Percentiles rank a stretch among this genome's conserved stretches.
phyloP scores from a whole-genome alignment of 2,888 invertebrate species.

The Cacoxenus indagator region DNA sequence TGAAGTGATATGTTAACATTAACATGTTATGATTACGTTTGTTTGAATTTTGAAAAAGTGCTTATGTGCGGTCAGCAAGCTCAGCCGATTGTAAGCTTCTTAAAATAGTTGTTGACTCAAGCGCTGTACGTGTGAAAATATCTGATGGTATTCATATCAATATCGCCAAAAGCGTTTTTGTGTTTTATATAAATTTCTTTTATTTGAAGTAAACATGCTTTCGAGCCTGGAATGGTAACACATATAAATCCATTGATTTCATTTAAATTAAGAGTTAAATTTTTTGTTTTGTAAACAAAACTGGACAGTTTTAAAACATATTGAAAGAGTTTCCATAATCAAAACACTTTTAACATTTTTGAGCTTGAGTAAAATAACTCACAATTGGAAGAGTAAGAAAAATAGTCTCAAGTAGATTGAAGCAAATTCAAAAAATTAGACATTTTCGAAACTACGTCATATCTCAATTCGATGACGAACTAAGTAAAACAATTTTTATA shows the following conservation, averaged over 20 bases:
- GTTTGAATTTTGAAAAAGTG: too few relatives aligned
- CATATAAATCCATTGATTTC: conserved; percentile 34
- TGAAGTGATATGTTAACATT: too few relatives aligned
- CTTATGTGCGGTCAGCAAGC: too few relatives aligned
- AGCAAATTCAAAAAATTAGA: not conserved
- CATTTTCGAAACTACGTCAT: not conserved
- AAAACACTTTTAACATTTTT: not conserved
- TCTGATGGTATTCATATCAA: too few relatives aligned
- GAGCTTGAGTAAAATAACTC: not conserved
- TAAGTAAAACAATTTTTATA: conserved; percentile 5
- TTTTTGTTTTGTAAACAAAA: not conserved
- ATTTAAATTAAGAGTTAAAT: conserved; percentile 8
- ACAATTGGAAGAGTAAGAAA: not conserved
- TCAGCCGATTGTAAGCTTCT: too few relatives aligned
- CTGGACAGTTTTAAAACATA: not conserved
- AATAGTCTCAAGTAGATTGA: not conserved
- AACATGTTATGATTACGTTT: too few relatives aligned
- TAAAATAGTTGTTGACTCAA: too few relatives aligned
- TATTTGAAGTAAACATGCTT: conserved; percentile 46
- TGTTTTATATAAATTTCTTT: conserved; percentile 39
- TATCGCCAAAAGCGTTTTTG: conserved; percentile 10
- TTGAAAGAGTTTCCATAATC: not conserved
- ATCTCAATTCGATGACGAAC: not conserved
- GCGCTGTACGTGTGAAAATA: too few relatives aligned
- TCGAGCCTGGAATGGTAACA: conserved; percentile 53